These are phyloP conservation scores for Grallaria varia DNA, from an alignment of 2,113 vertebrate species.

Conservation along the genomic window DNA sequence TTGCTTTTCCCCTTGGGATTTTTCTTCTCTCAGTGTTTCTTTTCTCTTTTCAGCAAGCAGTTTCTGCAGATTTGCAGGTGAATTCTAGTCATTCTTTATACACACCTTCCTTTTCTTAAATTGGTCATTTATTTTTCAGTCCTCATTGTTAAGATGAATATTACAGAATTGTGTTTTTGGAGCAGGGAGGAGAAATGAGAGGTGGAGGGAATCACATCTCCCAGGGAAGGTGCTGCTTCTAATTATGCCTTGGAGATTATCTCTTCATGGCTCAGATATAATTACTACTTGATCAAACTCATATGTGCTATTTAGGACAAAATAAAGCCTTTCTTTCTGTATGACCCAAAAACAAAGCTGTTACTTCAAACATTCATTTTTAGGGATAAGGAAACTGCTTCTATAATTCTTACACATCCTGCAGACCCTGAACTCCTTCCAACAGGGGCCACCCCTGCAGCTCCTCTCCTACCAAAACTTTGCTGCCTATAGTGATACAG, in stretches of 20 bases:
- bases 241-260: background rate
- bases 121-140: background rate
- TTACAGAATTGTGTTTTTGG: background rate
- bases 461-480: background rate
- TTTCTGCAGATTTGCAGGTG: background rate
- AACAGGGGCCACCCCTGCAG: background rate
- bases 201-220: background rate
- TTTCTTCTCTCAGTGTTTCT: background rate
- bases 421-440: background rate
- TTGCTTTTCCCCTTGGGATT: background rate
- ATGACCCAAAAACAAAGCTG: background rate
- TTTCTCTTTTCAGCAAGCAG: background rate
- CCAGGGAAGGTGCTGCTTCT: background rate
- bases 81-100: background rate
- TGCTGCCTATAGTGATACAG: rapidly evolving
- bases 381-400: background rate
- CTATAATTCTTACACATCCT: background rate
- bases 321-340: background rate
- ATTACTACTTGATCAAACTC: background rate
- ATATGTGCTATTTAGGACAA: background rate
- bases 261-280: background rate
- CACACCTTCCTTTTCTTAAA: background rate
- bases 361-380: background rate
- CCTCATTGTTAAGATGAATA: background rate
- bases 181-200: background rate